Base-by-base conservation (phyloP, 2,888 invertebrate genomes). In the Baronia brevicornis region DNA sequence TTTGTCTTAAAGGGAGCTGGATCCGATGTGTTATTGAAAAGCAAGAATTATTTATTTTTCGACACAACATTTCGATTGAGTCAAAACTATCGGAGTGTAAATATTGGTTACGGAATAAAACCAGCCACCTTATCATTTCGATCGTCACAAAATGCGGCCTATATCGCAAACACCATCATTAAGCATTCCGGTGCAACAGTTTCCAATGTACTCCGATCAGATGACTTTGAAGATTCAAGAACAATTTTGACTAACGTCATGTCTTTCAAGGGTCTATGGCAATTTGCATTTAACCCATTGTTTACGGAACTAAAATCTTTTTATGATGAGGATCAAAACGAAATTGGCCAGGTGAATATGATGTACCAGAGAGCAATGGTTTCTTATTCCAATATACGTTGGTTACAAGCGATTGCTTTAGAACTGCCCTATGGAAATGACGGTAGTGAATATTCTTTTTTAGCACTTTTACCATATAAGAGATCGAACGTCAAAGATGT, bases 231-330 rank as follows among this genome's bases (percentile, higher is more conserved):
- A 5, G 72, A 87, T 44, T 85, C 90, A 0, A 71, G 85, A 45
- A 80, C 91, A 67, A 84, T 91, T 35, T 60, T 91, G 48, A 82
- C 89, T 0, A 90, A 90, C 34, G 87, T 90, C 1, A 79, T 91
- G 26, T 90, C 85, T 42, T 91, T 91, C 60, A 90, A 90, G 68
- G 91, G 91, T 6, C 66, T 86, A 10, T 92, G 92, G 91, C 70
- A 80, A 36, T 62, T 61, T 0, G 90, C 89, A 0, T 91, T 91
- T 50, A 88, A 90, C 48, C 54, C 46, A 27, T 60, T 84, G 0
- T 73, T 78, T 1, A 90, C 90, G 0, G 55, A 46, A 2, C 36
- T 54, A 2, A 86, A 87, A 40, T 64, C 77, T 0, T 91, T 90
- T 50, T 87, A 80, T 43, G 78, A 88, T 46, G 89, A 89, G 38